Evolutionary conservation across 2,113 vertebrate genomes (phyloP).

Genomic region (Pseudolaguvia tuberculata): DNA sequence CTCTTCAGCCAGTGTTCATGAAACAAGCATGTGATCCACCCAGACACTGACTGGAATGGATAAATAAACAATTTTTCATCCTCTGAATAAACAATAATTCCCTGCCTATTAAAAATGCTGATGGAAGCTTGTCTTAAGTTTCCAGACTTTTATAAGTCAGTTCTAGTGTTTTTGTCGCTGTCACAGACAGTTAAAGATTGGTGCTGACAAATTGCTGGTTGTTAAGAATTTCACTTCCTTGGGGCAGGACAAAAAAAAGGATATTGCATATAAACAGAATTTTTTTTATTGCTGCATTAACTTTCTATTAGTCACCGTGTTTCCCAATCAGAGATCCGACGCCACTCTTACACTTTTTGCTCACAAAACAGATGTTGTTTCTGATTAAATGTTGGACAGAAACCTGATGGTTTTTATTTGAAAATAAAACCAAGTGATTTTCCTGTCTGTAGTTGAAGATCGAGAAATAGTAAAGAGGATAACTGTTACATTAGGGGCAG

Average conservation of each 20-base stretch:
- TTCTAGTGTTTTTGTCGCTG: not conserved
- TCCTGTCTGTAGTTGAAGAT: too few species aligned
- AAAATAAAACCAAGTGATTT: not conserved
- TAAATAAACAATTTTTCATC: not conserved
- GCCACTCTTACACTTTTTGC: not conserved
- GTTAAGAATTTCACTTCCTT: constrained; percentile 22
- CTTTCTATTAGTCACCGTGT: not conserved
- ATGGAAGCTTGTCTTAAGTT: not conserved
- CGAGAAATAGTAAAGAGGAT: too few species aligned
- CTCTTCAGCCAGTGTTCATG: not conserved
- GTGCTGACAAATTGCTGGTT: not conserved
- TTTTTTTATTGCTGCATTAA: constrained; percentile 5
- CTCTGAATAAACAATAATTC: not conserved
- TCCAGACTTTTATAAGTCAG: not conserved
- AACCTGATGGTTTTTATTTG: not conserved
- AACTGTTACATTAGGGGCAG: too few species aligned
- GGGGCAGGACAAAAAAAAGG: not conserved
- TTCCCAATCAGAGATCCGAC: not conserved
- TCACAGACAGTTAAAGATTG: not conserved
- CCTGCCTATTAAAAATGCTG: not conserved
- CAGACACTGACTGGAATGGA: not conserved
- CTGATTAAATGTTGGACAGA: not conserved
- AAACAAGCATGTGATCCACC: not conserved
- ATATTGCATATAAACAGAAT: not conserved
- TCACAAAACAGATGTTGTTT: not conserved